Percentiles rank a stretch among this genome's conserved stretches.
These are phyloP conservation scores for Rhingia rostrata DNA, from an alignment of 2,888 invertebrate genomes.

Conservation along the genomic window DNA sequence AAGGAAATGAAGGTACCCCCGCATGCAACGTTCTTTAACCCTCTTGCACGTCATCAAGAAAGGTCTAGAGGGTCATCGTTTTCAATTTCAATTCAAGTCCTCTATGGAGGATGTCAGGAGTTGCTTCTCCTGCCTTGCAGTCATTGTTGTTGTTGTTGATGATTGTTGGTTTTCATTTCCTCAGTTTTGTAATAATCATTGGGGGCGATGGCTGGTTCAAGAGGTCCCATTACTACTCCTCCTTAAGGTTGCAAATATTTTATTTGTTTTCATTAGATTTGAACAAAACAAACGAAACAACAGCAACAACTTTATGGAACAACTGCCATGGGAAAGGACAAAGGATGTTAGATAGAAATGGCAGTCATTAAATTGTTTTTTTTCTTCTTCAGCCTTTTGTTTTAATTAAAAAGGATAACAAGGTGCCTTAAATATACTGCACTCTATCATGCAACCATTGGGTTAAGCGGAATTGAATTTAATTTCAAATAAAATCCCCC, in stretches of 20 bases:
- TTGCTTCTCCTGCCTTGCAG: slow-evolving; percentile 9
- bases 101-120: slow-evolving; percentile 25
- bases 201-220: slow-evolving; percentile 24
- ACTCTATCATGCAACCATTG: slow-evolving; percentile 63
- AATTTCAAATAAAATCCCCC: slow-evolving; percentile 38
- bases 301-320: slow-evolving; percentile 34
- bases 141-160: slow-evolving; percentile 28
- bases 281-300: slow-evolving; percentile 13
- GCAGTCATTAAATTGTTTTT: slow-evolving; percentile 60
- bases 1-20: slow-evolving; percentile 23
- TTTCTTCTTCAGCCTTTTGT: slow-evolving; percentile 36
- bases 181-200: slow-evolving; percentile 60
- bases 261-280: slow-evolving; percentile 69
- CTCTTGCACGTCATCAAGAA: slow-evolving; percentile 9
- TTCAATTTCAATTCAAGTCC: slow-evolving; percentile 46
- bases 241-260: slow-evolving; percentile 32
- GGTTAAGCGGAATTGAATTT: slow-evolving; percentile 61
- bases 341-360: slow-evolving; percentile 59
- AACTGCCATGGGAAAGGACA: slow-evolving; percentile 55
- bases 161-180: slow-evolving; percentile 65
- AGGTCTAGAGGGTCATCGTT: slow-evolving; percentile 43
- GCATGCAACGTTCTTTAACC: slow-evolving; percentile 14
- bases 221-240: slow-evolving; percentile 30
- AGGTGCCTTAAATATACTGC: slow-evolving; percentile 53
- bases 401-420: slow-evolving; percentile 70